phyloP scores from a whole-genome alignment of 2,888 invertebrate species.

The Spialia ferax region DNA sequence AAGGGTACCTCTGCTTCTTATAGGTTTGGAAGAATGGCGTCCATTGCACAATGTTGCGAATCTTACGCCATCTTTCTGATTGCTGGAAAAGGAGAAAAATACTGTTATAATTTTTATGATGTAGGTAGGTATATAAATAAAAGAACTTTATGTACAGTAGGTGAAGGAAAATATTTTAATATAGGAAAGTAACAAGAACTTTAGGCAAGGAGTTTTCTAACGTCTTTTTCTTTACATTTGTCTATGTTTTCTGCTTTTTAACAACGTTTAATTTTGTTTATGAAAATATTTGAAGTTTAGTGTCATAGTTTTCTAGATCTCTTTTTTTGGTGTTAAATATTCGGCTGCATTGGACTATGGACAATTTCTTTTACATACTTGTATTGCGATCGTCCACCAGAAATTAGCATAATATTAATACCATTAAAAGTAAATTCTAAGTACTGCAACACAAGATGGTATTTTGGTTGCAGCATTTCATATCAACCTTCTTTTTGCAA shows the following conservation, averaged over 20 bases:
- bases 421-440: background rate
- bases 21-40: conserved; percentile 99
- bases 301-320: no score
- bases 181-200: no score
- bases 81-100: conserved; percentile 87
- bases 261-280: no score
- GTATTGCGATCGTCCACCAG: background rate
- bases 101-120: background rate
- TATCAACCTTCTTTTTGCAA: conserved; percentile 10
- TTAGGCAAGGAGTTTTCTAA: no score
- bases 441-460: conserved; percentile 3
- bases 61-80: conserved; percentile 96
- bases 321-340: no score
- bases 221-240: no score
- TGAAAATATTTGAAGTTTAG: no score
- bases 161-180: no score
- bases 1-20: conserved; percentile 97
- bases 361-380: background rate
- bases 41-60: conserved; percentile 98
- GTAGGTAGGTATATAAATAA: no score
- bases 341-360: no score
- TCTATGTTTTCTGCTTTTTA: no score
- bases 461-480: conserved; percentile 8
- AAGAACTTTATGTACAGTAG: no score
- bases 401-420: background rate